These are phyloP conservation scores for Cepphus grylle DNA, from an alignment of 2,113 vertebrate species.

Conservation along the genomic window DNA sequence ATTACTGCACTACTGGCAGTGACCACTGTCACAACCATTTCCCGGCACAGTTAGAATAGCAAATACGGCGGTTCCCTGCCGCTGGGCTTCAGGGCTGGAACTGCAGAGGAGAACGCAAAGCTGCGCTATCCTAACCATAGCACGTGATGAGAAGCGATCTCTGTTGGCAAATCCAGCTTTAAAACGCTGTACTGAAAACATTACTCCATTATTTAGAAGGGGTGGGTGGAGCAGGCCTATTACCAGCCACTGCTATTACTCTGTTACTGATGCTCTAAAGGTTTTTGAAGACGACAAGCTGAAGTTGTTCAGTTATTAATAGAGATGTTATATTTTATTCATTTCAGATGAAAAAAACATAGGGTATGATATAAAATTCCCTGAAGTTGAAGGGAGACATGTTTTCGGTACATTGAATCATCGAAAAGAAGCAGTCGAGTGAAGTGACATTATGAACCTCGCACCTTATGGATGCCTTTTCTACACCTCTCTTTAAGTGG, in stretches of 20 bases:
- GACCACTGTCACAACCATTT: conserved; percentile 31
- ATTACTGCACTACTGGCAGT: not conserved
- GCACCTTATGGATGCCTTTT: not conserved
- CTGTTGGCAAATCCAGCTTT: not conserved
- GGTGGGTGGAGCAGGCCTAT: conserved; percentile 9
- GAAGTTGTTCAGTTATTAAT: conserved; percentile 50
- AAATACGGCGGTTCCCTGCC: not conserved
- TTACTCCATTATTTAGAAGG: conserved; percentile 45
- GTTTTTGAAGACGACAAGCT: conserved; percentile 9
- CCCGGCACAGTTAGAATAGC: not conserved
- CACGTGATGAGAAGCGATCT: not conserved
- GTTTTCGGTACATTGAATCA: not conserved
- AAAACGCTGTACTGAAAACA: not conserved
- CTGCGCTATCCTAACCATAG: not conserved
- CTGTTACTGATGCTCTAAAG: conserved; percentile 33
- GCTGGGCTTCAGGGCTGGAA: not conserved
- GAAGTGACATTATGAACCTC: not conserved
- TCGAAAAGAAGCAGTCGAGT: not conserved
- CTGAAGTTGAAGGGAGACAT: not conserved
- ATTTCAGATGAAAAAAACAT: conserved; percentile 34
- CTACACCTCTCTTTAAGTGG: not conserved
- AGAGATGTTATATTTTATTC: conserved; percentile 35
- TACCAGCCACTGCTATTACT: not conserved
- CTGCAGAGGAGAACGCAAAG: not conserved
- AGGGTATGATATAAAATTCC: not conserved